Base-by-base conservation (phyloP, 2,797 vertebrate species). In the Poliocrania exsul region DNA sequence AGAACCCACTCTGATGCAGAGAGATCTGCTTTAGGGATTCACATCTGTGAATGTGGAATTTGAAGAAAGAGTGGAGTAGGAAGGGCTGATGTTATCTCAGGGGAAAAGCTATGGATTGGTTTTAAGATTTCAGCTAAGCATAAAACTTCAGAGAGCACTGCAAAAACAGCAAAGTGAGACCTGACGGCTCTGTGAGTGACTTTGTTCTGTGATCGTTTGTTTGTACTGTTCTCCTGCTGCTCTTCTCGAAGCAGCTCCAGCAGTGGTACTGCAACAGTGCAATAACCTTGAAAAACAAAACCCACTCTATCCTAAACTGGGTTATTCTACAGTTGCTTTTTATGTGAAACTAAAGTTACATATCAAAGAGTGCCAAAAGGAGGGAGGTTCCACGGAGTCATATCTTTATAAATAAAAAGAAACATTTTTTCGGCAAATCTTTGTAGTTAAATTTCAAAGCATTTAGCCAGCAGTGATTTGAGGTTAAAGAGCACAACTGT, bases 351-450 rank as follows among this genome's bases (percentile, higher is more conserved):
- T 74, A 18, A 88, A 89, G 38, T n/a, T 86, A 44, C 15, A 31
- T 88, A 86, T 96, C 80, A 38, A 91, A 85, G 64, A 31, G 26
- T 67, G n/a, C 44, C 58, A 64, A 66, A 97, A 87, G 42, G 35
- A 75, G 31, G n/a, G 57, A 80, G 37, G 20, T 75, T 65, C 40
- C 33, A 42, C 16, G 29, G 38, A 86, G 28, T 42, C 23, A 2
- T 51, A 66, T 33, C 26, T 90, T 92, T 56, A 31, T 18, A 46
- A 37, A 83, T 31, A 81, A 73, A 80, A 88, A 77, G 33, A 73
- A 84, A 42, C 9, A 9, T 24, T 37, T 71, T 71, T 88, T 61
- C 51, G 47, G 73, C 28, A 79, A 74, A 81, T 85, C 77, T 87
- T 82, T 90, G 40, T 65, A 78, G 69, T 38, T 93, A 33, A 31